Conservation (phyloP, 2,113 vertebrate species). For the Lepisosteus osseus region DNA sequence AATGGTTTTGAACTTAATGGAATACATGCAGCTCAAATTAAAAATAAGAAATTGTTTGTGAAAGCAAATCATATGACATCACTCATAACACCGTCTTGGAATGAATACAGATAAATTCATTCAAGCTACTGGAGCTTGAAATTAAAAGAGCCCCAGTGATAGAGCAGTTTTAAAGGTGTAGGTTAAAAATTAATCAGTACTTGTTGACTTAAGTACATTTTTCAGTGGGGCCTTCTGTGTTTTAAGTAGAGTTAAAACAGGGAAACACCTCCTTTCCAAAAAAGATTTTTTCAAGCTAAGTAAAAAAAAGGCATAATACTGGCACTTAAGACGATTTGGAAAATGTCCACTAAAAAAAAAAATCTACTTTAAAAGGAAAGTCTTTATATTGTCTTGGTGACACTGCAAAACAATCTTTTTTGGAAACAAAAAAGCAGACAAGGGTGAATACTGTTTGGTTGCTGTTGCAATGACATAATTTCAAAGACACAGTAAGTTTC, state of each 20-base stretch:
- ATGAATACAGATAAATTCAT: not conserved
- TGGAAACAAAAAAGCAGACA: not conserved
- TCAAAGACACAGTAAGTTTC: not conserved
- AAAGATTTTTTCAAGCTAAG: too few relatives aligned
- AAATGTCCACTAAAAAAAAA: not conserved
- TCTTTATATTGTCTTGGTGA: not conserved
- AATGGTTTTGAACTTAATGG: conserved; percentile 45
- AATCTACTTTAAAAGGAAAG: not conserved
- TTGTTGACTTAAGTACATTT: not conserved
- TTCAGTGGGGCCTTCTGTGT: not conserved
- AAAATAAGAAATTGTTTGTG: not conserved
- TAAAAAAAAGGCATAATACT: too few relatives aligned
- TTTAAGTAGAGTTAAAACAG: not conserved
- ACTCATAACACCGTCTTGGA: not conserved
- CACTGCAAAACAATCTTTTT: not conserved
- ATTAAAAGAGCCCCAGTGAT: not conserved
- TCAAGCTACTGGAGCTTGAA: not conserved
- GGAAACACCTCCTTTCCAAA: too few relatives aligned
- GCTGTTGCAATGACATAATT: not conserved
- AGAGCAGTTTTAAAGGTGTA: not conserved
- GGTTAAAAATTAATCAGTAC: not conserved
- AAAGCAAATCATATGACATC: not conserved
- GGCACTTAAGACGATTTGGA: too few relatives aligned
- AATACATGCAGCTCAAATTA: conserved; percentile 7
- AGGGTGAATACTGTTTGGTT: not conserved